Percentiles rank a stretch among this genome's conserved stretches.
These are phyloP conservation scores for Triplophysa yarkandensis DNA, from an alignment of 2,797 vertebrate genomes.

Conservation along the genomic window DNA sequence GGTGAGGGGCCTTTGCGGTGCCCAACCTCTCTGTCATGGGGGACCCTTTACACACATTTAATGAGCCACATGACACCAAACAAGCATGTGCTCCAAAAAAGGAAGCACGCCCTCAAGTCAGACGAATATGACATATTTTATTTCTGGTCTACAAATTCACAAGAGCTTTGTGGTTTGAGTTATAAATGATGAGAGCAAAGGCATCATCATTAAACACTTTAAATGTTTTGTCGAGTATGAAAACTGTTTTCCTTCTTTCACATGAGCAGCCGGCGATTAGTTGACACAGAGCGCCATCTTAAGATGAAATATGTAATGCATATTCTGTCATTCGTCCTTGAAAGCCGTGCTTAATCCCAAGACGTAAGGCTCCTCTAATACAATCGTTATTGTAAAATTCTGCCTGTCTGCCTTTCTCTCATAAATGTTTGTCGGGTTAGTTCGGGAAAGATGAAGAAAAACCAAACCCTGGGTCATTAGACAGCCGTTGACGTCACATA, in stretches of 20 bases:
- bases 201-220: not conserved
- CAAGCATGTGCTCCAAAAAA: conserved; percentile 23
- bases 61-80: conserved; percentile 45
- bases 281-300: conserved; percentile 49
- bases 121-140: not conserved
- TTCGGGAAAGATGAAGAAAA: too few species aligned
- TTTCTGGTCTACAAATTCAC: not conserved
- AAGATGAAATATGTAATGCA: conserved; percentile 33
- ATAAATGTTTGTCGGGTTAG: too few species aligned
- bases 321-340: conserved; percentile 52
- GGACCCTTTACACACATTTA: conserved; percentile 45
- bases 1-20: conserved; percentile 35
- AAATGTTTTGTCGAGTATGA: conserved; percentile 3
- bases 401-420: not conserved
- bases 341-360: conserved; percentile 16
- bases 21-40: conserved; percentile 38
- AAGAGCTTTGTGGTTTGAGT: not conserved
- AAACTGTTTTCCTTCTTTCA: conserved; percentile 18
- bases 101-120: not conserved
- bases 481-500: not conserved
- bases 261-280: conserved; percentile 5
- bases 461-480: not conserved
- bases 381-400: not conserved
- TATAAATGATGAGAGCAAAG: conserved; percentile 5
- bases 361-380: conserved; percentile 10